A percentile compares a stretch with the other conserved stretches of the same genome.
These are phyloP conservation scores for Protodeltote pygarga DNA, from an alignment of 2,888 invertebrate genomes.

Conservation along the genomic window DNA sequence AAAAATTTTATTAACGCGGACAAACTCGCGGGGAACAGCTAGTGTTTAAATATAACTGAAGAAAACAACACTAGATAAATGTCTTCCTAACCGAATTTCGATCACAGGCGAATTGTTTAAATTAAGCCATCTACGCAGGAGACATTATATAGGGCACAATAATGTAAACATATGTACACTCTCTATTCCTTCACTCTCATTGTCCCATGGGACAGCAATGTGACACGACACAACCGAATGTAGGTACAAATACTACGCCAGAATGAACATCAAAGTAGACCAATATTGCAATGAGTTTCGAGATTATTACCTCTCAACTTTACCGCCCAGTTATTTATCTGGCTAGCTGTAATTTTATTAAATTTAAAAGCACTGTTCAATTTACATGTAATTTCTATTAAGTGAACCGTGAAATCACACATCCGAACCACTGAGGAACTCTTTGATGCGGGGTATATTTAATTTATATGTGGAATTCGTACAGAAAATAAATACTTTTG, in stretches of 20 bases:
- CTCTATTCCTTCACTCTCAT: no score
- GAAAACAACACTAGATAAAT: no score
- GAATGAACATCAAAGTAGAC: neutral
- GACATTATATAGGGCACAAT: no score
- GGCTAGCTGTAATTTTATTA: constrained; percentile 19
- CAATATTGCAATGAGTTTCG: constrained; percentile 1
- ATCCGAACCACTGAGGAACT: constrained; percentile 20
- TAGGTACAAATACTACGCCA: neutral
- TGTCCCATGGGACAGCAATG: no score
- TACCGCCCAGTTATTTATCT: constrained; percentile 9
- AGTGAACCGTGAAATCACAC: constrained; percentile 41
- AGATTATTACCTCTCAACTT: constrained; percentile 8
- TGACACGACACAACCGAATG: neutral
- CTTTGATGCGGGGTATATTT: constrained; percentile 41
- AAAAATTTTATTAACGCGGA: no score
- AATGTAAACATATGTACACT: no score
- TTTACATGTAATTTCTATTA: constrained; percentile 33
- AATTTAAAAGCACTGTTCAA: constrained; percentile 23
- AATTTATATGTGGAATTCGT: constrained; percentile 28
- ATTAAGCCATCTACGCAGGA: no score
- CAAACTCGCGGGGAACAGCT: no score
- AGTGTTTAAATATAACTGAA: no score
- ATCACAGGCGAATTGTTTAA: no score
- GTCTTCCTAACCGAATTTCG: no score
- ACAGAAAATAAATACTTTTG: constrained; percentile 26